Evolutionary conservation across 2,797 vertebrate species (phyloP).

Genomic region (Botia kubotai): DNA sequence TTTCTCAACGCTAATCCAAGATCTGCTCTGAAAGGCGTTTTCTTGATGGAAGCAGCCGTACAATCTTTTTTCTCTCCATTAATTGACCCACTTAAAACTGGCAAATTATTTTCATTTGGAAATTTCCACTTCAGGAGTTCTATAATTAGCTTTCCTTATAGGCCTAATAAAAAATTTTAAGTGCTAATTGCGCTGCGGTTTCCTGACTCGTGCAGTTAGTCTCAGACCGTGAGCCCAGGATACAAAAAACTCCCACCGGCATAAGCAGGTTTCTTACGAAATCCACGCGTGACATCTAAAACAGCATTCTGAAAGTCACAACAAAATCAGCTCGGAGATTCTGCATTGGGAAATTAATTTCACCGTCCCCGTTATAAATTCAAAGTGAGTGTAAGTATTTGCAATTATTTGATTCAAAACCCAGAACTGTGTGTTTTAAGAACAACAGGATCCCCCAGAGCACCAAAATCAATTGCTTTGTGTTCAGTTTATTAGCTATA

Average conservation of each 20-base stretch:
- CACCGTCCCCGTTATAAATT: slow-evolving; percentile 12
- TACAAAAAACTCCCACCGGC: slow-evolving; percentile 7
- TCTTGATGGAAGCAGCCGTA: slow-evolving; percentile 3
- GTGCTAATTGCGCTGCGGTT: slow-evolving; percentile 53
- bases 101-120: slow-evolving; percentile 59
- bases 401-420: not conserved
- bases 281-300: slow-evolving; percentile 12
- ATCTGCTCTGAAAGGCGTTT: slow-evolving; percentile 26
- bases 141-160: slow-evolving; percentile 58
- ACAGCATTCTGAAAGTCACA: not conserved
- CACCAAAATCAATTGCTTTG: too few species aligned
- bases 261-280: slow-evolving; percentile 24
- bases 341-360: not conserved
- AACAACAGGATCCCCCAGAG: not conserved
- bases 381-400: slow-evolving; percentile 16
- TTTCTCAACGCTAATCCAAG: slow-evolving; percentile 35
- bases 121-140: slow-evolving; percentile 57
- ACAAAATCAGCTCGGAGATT: not conserved
- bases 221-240: slow-evolving; percentile 22
- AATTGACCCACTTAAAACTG: slow-evolving; percentile 54
- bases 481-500: not conserved
- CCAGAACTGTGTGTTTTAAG: not conserved
- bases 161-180: slow-evolving; percentile 50
- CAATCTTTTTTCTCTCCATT: slow-evolving; percentile 39
- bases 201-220: slow-evolving; percentile 15